Percentiles rank a stretch among this genome's conserved stretches.
Conservation (phyloP, 2,888 invertebrate species). For the Tetramorium bicarinatum region DNA sequence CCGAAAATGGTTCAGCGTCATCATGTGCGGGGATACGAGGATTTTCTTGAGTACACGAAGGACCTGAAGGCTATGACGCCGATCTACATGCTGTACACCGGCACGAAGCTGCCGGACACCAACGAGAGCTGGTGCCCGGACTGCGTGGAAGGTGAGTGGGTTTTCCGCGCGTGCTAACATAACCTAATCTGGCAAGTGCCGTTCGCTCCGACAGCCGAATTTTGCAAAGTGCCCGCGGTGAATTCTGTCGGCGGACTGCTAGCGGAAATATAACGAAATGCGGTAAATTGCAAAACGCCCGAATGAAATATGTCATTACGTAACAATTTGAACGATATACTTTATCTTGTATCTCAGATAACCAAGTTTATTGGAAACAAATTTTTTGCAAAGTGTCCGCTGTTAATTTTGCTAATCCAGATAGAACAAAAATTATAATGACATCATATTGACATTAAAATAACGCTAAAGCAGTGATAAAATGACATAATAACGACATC, state of each 20-base stretch:
- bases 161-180: background rate
- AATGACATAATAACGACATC: no score
- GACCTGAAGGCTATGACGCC: slow-evolving; percentile 86
- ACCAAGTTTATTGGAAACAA: background rate
- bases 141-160: slow-evolving; percentile 91
- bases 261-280: background rate
- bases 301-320: no score
- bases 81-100: slow-evolving; percentile 89
- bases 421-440: no score
- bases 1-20: slow-evolving; percentile 86
- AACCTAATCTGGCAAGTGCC: slow-evolving; percentile 5
- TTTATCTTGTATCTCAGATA: no score
- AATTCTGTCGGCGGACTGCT: background rate
- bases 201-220: no score
- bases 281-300: background rate
- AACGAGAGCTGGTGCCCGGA: slow-evolving; percentile 97
- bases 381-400: background rate
- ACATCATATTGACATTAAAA: no score
- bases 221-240: background rate
- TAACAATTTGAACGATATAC: no score
- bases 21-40: slow-evolving; percentile 89
- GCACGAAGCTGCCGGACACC: slow-evolving; percentile 88
- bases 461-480: no score
- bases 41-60: slow-evolving; percentile 88
- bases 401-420: background rate